These are phyloP conservation scores for Chymomyza costata DNA, from an alignment of 1,140 invertebrate species.

Conservation along the genomic window DNA sequence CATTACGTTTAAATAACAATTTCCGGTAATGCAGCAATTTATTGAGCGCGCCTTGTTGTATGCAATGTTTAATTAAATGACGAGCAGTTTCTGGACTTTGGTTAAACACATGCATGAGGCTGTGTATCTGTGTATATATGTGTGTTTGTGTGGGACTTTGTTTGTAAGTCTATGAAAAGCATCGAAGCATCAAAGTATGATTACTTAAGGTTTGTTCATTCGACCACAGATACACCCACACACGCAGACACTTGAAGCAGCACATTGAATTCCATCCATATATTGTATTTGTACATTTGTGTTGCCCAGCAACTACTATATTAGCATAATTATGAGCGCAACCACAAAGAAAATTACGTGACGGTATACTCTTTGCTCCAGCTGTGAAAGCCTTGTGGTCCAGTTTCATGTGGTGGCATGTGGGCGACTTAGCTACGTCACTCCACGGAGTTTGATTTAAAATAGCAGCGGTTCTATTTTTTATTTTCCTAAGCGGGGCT, in stretches of 20 bases:
- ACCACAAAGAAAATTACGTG: constrained; percentile 47
- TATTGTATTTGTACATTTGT: constrained; percentile 34
- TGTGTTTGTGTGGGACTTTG: too few species aligned
- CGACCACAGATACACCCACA: not conserved
- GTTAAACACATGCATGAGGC: too few species aligned
- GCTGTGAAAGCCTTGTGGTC: constrained; percentile 10
- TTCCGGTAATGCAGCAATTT: constrained; percentile 56
- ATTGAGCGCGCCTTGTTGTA: constrained; percentile 11
- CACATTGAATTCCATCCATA: constrained; percentile 9
- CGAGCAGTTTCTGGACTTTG: not conserved
- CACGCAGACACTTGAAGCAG: not conserved
- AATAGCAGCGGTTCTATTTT: too few species aligned
- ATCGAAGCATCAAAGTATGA: not conserved
- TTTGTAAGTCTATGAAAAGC: too few species aligned
- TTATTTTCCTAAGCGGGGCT: too few species aligned
- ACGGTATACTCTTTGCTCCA: not conserved
- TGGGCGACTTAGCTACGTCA: too few species aligned
- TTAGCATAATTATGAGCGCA: constrained; percentile 58
- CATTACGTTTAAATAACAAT: constrained; percentile 44
- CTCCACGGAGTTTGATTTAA: too few species aligned
- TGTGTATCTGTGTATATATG: too few species aligned
- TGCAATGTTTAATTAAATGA: constrained; percentile 61
- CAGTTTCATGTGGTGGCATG: too few species aligned
- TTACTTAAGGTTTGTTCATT: constrained; percentile 5
- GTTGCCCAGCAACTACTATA: constrained; percentile 28